Conservation (phyloP, 1,140 invertebrate species). For the Belonocnema kinseyi region DNA sequence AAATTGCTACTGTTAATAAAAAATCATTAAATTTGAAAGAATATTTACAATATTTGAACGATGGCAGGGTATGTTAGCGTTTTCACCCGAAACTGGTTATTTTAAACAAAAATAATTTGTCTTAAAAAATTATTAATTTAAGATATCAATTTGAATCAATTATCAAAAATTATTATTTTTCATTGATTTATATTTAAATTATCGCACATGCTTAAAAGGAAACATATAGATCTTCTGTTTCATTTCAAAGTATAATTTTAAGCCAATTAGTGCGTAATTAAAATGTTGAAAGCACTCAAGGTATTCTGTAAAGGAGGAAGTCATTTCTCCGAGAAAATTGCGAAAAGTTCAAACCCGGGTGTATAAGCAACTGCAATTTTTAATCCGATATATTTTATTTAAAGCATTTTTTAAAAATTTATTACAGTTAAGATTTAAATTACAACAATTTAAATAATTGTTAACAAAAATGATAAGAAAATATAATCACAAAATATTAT, state of each 20-base stretch:
- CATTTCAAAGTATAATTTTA: neutral
- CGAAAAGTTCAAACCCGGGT: neutral
- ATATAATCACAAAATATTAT: neutral
- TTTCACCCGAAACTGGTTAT: no score
- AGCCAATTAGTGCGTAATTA: neutral
- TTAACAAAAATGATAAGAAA: neutral
- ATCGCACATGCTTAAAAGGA: neutral
- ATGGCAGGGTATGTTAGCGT: no score
- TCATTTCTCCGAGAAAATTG: neutral
- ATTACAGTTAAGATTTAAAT: neutral
- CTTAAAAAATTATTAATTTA: no score
- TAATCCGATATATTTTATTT: no score
- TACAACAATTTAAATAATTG: neutral
- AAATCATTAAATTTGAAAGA: no score
- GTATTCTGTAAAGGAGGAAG: neutral
- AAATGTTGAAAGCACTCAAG: conserved; percentile 1
- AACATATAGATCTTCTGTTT: no score
- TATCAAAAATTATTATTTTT: no score
- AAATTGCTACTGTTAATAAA: no score
- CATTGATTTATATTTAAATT: neutral
- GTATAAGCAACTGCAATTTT: neutral
- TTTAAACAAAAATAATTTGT: no score
- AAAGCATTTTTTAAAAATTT: no score
- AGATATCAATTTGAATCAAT: no score
- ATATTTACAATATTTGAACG: no score